phyloP scores from a whole-genome alignment of 2,797 vertebrate genomes.

The Poecilia gillii region DNA sequence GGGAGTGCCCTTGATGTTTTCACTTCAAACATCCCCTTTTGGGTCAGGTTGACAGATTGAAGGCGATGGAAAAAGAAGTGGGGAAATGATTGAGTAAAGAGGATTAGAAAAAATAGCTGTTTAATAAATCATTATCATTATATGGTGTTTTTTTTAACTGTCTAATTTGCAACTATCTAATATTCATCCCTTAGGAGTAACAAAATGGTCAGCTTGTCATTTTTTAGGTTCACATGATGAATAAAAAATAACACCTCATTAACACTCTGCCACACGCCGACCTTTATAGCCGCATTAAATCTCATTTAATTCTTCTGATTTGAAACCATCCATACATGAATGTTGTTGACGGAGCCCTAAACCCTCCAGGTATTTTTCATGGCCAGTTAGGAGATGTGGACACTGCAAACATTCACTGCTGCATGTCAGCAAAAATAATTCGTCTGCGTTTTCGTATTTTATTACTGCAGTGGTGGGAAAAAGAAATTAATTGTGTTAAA shows the following conservation, averaged over 20 bases:
- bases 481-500: not conserved
- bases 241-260: not conserved
- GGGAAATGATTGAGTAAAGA: slow-evolving; percentile 35
- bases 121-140: slow-evolving; percentile 3
- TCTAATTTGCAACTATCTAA: not conserved
- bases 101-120: slow-evolving; percentile 16
- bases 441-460: not conserved
- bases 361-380: slow-evolving; percentile 32
- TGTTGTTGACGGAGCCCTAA: slow-evolving; percentile 24
- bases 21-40: slow-evolving; percentile 70
- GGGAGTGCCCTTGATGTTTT: slow-evolving; percentile 75
- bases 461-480: not conserved
- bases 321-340: slow-evolving; percentile 17
- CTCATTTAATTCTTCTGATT: slow-evolving; percentile 14
- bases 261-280: not conserved
- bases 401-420: slow-evolving; percentile 34
- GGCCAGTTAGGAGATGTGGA: slow-evolving; percentile 32
- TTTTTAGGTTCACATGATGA: not conserved
- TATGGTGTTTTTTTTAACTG: not conserved
- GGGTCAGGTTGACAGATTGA: slow-evolving; percentile 50
- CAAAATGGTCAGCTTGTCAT: not conserved
- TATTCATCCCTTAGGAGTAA: not conserved
- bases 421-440: slow-evolving; percentile 11
- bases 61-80: slow-evolving; percentile 30
- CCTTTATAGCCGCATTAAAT: slow-evolving; percentile 7